phyloP scores from a whole-genome alignment of 2,113 vertebrate genomes.

The Engystomops pustulosus region DNA sequence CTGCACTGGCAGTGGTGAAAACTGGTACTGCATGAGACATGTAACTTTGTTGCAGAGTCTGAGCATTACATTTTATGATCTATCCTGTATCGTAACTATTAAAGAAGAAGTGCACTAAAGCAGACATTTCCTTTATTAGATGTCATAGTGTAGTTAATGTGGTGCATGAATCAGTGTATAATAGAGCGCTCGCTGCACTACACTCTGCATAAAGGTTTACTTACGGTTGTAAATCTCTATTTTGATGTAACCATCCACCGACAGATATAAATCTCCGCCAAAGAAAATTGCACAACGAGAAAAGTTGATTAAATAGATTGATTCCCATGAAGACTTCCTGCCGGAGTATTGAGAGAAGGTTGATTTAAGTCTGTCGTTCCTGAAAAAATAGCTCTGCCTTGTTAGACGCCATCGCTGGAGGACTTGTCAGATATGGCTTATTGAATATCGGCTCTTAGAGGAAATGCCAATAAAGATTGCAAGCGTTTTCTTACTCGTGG shows the following conservation, averaged over 20 bases:
- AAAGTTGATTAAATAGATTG: slow-evolving; percentile 48
- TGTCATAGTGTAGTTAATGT: background rate
- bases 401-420: slow-evolving; percentile 24
- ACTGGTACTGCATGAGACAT: background rate
- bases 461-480: slow-evolving; percentile 41
- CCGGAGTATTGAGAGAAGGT: slow-evolving; percentile 16
- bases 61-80: background rate
- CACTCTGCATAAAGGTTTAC: slow-evolving; percentile 29
- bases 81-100: background rate
- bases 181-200: background rate
- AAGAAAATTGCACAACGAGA: slow-evolving; percentile 4
- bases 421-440: slow-evolving; percentile 39
- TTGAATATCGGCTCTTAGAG: slow-evolving; percentile 34
- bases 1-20: background rate
- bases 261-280: background rate
- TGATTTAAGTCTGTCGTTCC: slow-evolving; percentile 33
- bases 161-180: background rate
- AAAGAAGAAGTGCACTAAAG: background rate
- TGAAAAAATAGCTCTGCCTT: slow-evolving; percentile 21
- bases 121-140: background rate
- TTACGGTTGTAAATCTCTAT: slow-evolving; percentile 11
- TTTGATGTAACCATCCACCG: background rate
- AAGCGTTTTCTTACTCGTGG: slow-evolving; percentile 13
- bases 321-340: slow-evolving; percentile 29
- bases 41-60: background rate